A percentile compares a stretch with the other conserved stretches of the same genome.
Conservation (phyloP, 1,140 invertebrate species). For the Samia ricini region DNA sequence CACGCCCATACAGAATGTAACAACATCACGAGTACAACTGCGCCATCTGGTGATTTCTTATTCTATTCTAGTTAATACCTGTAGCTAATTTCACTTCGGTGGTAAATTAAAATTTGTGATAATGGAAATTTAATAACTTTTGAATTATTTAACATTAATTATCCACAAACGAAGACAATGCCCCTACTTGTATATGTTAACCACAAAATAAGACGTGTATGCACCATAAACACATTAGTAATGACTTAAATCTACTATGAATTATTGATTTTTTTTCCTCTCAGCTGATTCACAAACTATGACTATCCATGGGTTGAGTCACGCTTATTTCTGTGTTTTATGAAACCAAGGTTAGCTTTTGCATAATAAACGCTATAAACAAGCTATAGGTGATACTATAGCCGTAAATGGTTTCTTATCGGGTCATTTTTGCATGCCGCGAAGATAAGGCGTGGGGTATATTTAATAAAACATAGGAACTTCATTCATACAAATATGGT, state of each 20-base stretch:
- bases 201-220: not conserved
- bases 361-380: constrained; percentile 1
- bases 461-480: not conserved
- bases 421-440: not conserved
- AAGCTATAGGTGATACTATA: not conserved
- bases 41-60: constrained; percentile 60
- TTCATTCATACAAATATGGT: constrained; percentile 10
- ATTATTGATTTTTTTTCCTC: constrained; percentile 58
- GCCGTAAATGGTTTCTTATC: not conserved
- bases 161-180: not conserved
- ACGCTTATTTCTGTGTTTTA: constrained; percentile 51
- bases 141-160: not conserved
- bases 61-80: constrained; percentile 48
- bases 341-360: constrained; percentile 12
- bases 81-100: constrained; percentile 54
- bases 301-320: constrained; percentile 40
- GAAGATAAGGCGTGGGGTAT: not conserved
- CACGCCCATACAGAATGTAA: constrained; percentile 73
- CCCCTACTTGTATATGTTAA: not conserved
- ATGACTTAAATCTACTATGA: not conserved
- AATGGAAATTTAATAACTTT: not conserved
- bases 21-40: constrained; percentile 74
- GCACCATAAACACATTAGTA: not conserved
- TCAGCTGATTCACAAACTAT: constrained; percentile 56
- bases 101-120: constrained; percentile 55